Evolutionary conservation across 2,113 vertebrate species (phyloP).

Genomic region (Pleuronectes platessa): DNA sequence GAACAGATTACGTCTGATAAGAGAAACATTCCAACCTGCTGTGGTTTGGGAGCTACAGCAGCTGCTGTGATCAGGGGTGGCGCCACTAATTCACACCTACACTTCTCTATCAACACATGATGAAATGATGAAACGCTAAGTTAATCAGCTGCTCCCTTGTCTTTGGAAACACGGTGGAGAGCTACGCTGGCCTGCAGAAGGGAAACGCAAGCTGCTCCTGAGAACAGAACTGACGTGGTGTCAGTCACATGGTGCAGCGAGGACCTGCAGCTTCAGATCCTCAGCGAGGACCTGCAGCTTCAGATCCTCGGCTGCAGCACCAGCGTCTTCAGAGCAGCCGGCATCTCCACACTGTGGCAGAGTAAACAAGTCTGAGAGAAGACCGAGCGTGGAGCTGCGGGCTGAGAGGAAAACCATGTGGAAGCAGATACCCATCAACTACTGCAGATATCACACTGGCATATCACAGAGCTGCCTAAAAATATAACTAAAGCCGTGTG

Average conservation of each 20-base stretch:
- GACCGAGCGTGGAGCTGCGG: constrained; percentile 53
- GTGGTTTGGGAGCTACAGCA: constrained; percentile 39
- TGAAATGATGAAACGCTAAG: not conserved
- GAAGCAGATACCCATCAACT: constrained; percentile 76
- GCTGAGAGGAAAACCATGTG: constrained; percentile 46
- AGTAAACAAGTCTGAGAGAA: constrained; percentile 71
- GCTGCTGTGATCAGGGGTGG: constrained; percentile 20
- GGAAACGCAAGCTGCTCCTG: constrained; percentile 34
- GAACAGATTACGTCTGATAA: constrained; percentile 12
- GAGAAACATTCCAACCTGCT: constrained; percentile 35
- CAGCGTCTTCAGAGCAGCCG: constrained; percentile 66
- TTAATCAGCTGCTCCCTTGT: not conserved
- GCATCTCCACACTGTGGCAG: constrained; percentile 79
- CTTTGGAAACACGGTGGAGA: constrained; percentile 2
- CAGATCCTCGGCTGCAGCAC: constrained; percentile 60
- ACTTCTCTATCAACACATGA: constrained; percentile 31
- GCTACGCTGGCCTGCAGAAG: not conserved
- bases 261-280: too few species aligned
- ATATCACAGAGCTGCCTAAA: constrained; percentile 60
- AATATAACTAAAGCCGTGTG: constrained; percentile 53
- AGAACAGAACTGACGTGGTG: too few species aligned
- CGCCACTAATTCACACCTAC: constrained; percentile 23
- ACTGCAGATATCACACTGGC: constrained; percentile 36
- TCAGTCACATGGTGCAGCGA: too few species aligned
- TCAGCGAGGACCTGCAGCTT: constrained; percentile 45